phyloP scores from a whole-genome alignment of 2,797 vertebrate genomes.

The Okamejei kenojei region DNA sequence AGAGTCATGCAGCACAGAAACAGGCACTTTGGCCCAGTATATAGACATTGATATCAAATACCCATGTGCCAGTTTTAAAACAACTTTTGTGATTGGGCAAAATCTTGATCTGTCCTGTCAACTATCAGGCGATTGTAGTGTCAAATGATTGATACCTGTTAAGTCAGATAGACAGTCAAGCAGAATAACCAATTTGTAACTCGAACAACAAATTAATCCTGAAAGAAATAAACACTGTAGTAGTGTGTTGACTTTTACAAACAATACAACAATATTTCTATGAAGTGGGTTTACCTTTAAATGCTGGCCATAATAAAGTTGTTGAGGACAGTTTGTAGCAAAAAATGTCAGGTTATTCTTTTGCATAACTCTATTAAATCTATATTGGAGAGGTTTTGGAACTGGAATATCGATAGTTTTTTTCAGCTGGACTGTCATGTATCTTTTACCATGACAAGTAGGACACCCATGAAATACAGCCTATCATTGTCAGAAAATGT shows the following conservation, averaged over 20 bases:
- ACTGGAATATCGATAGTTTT: background rate
- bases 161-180: background rate
- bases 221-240: background rate
- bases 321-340: background rate
- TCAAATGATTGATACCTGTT: background rate
- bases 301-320: background rate
- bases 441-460: background rate
- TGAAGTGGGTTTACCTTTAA: background rate
- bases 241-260: background rate
- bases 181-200: background rate
- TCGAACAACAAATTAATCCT: background rate
- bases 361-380: background rate
- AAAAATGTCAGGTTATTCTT: background rate
- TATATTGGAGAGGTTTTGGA: background rate
- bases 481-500: background rate
- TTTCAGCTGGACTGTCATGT: background rate
- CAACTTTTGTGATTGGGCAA: too few relatives aligned
- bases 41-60: too few relatives aligned
- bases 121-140: background rate
- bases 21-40: too few relatives aligned
- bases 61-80: too few relatives aligned
- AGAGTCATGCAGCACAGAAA: too few relatives aligned
- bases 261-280: background rate
- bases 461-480: background rate
- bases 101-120: too few relatives aligned